These are phyloP conservation scores for Choristoneura fumiferana DNA, from an alignment of 1,140 invertebrate species.

Conservation along the genomic window DNA sequence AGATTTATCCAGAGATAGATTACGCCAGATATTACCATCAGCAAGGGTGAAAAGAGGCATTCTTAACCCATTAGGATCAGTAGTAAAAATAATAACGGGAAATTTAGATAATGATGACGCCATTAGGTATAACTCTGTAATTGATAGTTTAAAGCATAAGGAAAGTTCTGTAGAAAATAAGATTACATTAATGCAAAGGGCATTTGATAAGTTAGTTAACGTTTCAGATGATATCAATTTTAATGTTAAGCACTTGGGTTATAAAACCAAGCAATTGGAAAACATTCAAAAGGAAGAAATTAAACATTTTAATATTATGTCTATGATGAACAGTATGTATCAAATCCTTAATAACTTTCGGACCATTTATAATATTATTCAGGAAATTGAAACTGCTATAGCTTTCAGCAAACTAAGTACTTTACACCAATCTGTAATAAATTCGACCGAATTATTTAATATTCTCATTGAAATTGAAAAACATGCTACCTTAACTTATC, in stretches of 20 bases:
- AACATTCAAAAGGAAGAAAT: background rate
- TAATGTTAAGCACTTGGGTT: conserved; percentile 1
- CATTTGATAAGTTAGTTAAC: conserved; percentile 9
- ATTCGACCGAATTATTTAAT: conserved; percentile 17
- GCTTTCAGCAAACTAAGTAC: conserved; percentile 21
- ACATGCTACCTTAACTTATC: conserved; percentile 11
- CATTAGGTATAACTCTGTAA: background rate
- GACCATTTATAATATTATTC: background rate
- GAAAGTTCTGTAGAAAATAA: conserved; percentile 1
- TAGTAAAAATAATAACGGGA: conserved; percentile 20
- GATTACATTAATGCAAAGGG: background rate
- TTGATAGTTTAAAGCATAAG: background rate
- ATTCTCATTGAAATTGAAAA: background rate
- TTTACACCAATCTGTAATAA: conserved; percentile 20
- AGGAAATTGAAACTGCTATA: conserved; percentile 20
- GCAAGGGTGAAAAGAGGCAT: conserved; percentile 9
- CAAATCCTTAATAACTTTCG: conserved; percentile 21
- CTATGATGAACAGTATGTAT: background rate
- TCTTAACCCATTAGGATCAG: conserved; percentile 18
- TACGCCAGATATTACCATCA: background rate
- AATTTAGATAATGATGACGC: conserved; percentile 23
- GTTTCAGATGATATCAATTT: background rate
- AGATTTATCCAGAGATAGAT: background rate
- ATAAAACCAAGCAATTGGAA: conserved; percentile 5
- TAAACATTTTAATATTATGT: conserved; percentile 5